Conservation (phyloP, 2,797 vertebrate species). For the Huso huso region DNA sequence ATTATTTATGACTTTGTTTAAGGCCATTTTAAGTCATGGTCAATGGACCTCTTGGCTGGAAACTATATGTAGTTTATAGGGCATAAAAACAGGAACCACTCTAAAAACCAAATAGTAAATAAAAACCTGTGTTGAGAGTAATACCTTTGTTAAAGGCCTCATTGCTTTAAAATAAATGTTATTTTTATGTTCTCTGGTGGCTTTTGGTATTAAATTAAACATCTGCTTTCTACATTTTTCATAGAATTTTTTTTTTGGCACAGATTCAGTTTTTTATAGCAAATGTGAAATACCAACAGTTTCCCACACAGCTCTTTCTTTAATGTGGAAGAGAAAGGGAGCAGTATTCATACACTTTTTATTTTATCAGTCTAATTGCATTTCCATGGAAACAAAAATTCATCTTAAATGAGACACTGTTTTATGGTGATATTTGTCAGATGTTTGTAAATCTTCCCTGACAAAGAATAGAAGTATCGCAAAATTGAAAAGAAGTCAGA, state of each 20-base stretch:
- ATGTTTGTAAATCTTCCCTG: no score
- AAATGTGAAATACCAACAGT: constrained; percentile 37
- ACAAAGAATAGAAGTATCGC: no score
- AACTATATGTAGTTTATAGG: background rate
- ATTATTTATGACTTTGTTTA: constrained; percentile 11
- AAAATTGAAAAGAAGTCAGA: no score
- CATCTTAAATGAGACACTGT: no score
- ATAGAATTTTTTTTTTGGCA: constrained; percentile 19
- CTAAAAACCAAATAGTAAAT: background rate
- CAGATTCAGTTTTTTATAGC: constrained; percentile 27
- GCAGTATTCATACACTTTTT: no score
- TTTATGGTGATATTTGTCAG: no score
- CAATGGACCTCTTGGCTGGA: constrained; percentile 1
- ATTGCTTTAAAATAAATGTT: constrained; percentile 11
- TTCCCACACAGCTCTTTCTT: constrained; percentile 31
- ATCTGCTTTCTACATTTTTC: constrained; percentile 30
- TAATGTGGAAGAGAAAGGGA: no score
- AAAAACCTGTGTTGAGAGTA: constrained; percentile 15
- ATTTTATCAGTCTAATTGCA: no score
- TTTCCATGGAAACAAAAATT: no score
- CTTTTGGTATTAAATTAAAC: constrained; percentile 26
- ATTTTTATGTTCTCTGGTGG: constrained; percentile 26
- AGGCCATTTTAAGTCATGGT: background rate
- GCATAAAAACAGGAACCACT: constrained; percentile 7
- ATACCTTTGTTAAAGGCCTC: constrained; percentile 7